phyloP scores from a whole-genome alignment of 2,888 invertebrate species.

The Anthoptus insignis region DNA sequence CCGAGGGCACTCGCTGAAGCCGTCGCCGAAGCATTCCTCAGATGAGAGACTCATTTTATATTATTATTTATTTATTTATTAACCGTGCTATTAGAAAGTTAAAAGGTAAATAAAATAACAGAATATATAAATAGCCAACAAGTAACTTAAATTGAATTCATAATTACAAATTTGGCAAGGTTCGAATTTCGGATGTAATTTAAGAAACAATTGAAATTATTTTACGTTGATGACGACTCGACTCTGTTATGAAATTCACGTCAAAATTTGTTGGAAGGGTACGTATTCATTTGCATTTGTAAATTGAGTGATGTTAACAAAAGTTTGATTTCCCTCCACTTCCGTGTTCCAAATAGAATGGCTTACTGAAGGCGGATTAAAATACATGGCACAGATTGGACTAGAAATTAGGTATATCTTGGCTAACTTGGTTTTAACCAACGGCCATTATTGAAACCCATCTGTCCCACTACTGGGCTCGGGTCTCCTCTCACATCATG shows the following conservation, averaged over 20 bases:
- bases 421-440: too few relatives aligned
- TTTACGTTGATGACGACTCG: constrained; percentile 10
- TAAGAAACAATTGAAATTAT: constrained; percentile 11
- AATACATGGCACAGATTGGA: background rate
- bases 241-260: constrained; percentile 9
- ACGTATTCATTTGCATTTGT: constrained; percentile 2
- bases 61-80: too few relatives aligned
- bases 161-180: background rate
- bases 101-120: background rate
- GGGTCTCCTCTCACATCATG: too few relatives aligned
- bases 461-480: too few relatives aligned
- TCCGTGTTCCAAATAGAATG: constrained; percentile 5
- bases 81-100: background rate
- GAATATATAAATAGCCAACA: background rate
- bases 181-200: constrained; percentile 6
- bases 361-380: background rate
- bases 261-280: constrained; percentile 8
- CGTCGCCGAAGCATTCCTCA: too few relatives aligned
- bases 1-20: too few relatives aligned
- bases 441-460: too few relatives aligned
- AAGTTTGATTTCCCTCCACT: constrained; percentile 2
- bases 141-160: constrained; percentile 5
- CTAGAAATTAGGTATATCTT: too few relatives aligned
- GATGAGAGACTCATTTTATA: too few relatives aligned
- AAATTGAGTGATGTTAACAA: constrained; percentile 12